phyloP scores from a whole-genome alignment of 1,140 invertebrate species.

The Lineus longissimus region DNA sequence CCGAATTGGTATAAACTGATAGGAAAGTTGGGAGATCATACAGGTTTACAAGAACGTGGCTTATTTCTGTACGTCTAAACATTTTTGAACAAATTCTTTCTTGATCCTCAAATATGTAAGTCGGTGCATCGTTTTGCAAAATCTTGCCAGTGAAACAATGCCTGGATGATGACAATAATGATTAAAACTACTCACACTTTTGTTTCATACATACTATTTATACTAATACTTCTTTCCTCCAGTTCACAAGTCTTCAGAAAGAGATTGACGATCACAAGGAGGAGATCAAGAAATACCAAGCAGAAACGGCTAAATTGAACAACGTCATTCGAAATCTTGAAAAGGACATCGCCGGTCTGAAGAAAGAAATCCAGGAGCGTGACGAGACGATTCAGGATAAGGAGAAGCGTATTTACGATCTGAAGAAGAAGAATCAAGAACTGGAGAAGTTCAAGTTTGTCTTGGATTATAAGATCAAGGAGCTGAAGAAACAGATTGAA shows the following conservation, averaged over 20 bases:
- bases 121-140: too few relatives aligned
- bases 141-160: too few relatives aligned
- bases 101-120: too few relatives aligned
- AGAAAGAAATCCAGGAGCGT: conserved; percentile 65
- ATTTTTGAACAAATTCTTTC: too few relatives aligned
- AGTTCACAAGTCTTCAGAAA: conserved; percentile 59
- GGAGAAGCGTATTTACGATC: conserved; percentile 76
- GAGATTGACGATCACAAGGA: conserved; percentile 72
- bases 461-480: conserved; percentile 81
- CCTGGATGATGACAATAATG: too few relatives aligned
- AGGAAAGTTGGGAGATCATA: too few relatives aligned
- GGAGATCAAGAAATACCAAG: conserved; percentile 66
- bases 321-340: conserved; percentile 68
- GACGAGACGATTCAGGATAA: conserved; percentile 78
- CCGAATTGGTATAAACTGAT: too few relatives aligned
- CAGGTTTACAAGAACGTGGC: too few relatives aligned
- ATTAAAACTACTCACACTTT: too few relatives aligned
- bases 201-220: too few relatives aligned
- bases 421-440: conserved; percentile 81
- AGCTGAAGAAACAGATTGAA: conserved; percentile 79
- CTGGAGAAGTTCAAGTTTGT: conserved; percentile 88
- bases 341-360: conserved; percentile 55
- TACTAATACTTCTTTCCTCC: too few relatives aligned
- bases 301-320: conserved; percentile 67
- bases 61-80: too few relatives aligned